Base-by-base conservation (phyloP, 2,797 vertebrate species). In the Poeciliopsis presidionis region DNA sequence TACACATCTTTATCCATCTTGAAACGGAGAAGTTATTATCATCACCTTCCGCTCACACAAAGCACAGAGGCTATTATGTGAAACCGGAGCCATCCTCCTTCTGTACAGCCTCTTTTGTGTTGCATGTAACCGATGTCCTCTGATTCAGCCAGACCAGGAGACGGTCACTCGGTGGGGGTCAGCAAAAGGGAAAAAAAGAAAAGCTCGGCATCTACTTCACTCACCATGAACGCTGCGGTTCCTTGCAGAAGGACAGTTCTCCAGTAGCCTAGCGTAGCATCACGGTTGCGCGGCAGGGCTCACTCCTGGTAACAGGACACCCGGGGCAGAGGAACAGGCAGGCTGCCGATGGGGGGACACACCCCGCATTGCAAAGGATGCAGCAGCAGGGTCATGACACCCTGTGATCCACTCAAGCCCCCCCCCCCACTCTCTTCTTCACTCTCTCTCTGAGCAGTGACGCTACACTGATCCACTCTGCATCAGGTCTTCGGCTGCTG, bases 141-240 rank as follows among this genome's bases (percentile, higher is more conserved):
- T 78, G 85, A 84, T 82, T 77, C 74, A 67, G 75, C 72, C 81
- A 80, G 87, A 86, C 82, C 72, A 84, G 86, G 79, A 81, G 80
- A 86, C 36, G 79, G 55, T 85, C 81, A 28, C n/a, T n/a, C 9
- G 11, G 53, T 11, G 53, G n/a, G 53, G 53, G 53, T 57, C 49
- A 53, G 49, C 2, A 22, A 20, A 51, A 22, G 7, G 22, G 7
- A 22, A 51, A 7, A 51, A 51, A 51, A 51, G 20, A 53, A 53
- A 53, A 53, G 74, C 59, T 74, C 12, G 70, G 11, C n/a, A 2
- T 75, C 47, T 20, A 79, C 85, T 59, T 90, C 87, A 91, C 96
- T 96, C 93, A 97, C 96, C 96, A 96, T 96, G 96, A 96, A 96
- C 89, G 95, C 96, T 93, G 94, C 90, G 18, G 87, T 93, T 93